Base-by-base conservation (phyloP, 2,888 invertebrate species). In the Parnassius apollo region DNA sequence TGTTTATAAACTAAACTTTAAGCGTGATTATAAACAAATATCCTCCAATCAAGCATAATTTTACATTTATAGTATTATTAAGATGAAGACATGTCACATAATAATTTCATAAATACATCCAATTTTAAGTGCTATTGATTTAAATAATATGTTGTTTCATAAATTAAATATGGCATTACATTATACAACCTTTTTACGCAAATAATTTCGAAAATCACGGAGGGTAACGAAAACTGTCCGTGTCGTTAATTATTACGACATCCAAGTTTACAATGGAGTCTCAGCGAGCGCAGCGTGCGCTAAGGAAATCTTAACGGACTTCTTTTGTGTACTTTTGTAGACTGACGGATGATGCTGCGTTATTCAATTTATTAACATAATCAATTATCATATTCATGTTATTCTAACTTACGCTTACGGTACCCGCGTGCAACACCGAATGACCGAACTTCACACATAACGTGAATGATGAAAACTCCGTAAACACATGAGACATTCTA, bases 351-450 rank as follows among this genome's bases (percentile, higher is more conserved):
- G 25, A n/a, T 12, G 11, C 18, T 42, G 10, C 49, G 13, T 57
- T 57, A 42, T 57, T 18, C 2, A 42, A 45, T 35, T 58, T 53
- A 59, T 59, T 59, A 53, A 59, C 59, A 46, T 10, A 59, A 53
- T 25, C 44, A 13, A 59, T 52, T 52, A 45, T 46, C 51, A 2
- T 53, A 25, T 45, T 13, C 11, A 13, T 12, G 42, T 13, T 35
- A n/a, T n/a, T 25, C 52, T 9, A 44, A 45, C 10, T n/a, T 45
- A n/a, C 3, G 12, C 25, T 46, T 46, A 45, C 9, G 35, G 44
- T 13, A 59, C 42, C 8, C 58, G 18, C 12, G 50, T 52, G 11
- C 2, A 52, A 22, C n/a, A 18, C 2, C 1, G 9, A 35, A 8
- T 3, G 25, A 18, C 2, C 1, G 9, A 35, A 8, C 9, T 46